Conservation (phyloP, 2,797 vertebrate genomes). For the Oreortyx pictus region DNA sequence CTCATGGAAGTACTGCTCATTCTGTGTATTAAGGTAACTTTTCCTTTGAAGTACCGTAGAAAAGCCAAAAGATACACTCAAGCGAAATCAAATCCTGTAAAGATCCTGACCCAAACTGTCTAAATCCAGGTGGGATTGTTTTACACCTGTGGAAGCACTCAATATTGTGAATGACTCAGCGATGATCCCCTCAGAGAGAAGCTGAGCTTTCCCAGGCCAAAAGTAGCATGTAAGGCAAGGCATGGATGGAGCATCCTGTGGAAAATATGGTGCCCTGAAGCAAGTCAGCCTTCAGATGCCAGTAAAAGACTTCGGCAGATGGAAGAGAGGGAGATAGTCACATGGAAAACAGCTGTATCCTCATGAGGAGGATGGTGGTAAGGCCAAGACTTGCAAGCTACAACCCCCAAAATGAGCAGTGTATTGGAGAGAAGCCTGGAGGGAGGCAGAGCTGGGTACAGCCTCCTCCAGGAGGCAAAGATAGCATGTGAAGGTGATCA, state of each 20-base stretch:
- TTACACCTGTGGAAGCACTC: neutral
- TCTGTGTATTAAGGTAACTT: neutral
- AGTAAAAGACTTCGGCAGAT: neutral
- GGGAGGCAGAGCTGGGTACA: neutral
- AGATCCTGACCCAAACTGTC: neutral
- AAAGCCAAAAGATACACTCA: neutral
- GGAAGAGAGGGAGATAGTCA: neutral
- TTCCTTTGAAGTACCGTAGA: neutral
- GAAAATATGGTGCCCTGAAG: neutral
- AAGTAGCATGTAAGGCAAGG: neutral
- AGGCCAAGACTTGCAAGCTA: neutral
- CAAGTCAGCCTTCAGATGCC: neutral
- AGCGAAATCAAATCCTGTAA: neutral
- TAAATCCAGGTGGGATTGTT: neutral
- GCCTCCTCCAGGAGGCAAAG: neutral
- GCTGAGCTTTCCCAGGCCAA: neutral
- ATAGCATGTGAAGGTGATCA: too few relatives aligned
- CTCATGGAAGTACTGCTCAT: neutral
- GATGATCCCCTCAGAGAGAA: neutral
- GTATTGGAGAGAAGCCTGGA: neutral
- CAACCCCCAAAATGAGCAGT: neutral
- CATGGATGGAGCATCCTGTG: accelerated
- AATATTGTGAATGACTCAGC: neutral
- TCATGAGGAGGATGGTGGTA: neutral
- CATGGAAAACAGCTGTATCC: neutral